These are phyloP conservation scores for Hirudinaria manillensis DNA, from an alignment of 2,888 invertebrate genomes.

Conservation along the genomic window DNA sequence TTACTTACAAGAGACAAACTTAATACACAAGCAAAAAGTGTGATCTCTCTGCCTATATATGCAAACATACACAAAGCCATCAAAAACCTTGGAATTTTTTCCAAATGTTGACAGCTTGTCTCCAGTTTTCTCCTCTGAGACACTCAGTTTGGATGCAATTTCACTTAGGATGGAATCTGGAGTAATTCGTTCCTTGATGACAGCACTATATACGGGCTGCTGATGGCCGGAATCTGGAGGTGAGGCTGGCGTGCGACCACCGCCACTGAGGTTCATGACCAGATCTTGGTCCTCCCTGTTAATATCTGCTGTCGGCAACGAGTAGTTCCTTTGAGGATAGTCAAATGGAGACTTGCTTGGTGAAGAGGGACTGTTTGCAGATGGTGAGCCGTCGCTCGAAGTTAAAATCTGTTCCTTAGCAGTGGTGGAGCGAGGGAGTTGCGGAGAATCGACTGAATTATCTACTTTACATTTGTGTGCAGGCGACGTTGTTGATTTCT, in stretches of 20 bases:
- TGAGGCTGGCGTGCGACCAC: constrained; percentile 2
- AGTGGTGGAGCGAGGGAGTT: neutral
- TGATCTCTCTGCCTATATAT: no score
- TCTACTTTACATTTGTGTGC: constrained; percentile 28
- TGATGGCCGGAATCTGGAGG: neutral
- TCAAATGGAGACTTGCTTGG: constrained; percentile 24
- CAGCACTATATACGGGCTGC: constrained; percentile 28
- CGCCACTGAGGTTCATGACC: neutral
- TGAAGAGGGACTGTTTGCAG: constrained; percentile 19
- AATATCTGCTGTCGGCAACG: neutral
- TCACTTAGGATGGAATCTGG: constrained; percentile 26
- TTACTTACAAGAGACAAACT: no score
- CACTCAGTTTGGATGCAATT: constrained; percentile 22
- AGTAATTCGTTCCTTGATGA: constrained; percentile 27
- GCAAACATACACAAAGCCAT: neutral
- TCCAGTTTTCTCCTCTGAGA: constrained; percentile 19
- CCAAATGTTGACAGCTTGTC: constrained; percentile 27
- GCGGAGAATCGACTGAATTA: constrained; percentile 16
- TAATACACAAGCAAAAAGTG: no score
- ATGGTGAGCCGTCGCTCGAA: neutral
- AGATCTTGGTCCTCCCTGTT: neutral
- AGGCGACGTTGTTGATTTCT: constrained; percentile 26
- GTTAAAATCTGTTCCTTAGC: neutral
- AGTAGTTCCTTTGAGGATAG: neutral
- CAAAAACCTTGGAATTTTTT: constrained; percentile 15